Conservation (phyloP, 2,113 vertebrate species). For the Arenaria interpres region DNA sequence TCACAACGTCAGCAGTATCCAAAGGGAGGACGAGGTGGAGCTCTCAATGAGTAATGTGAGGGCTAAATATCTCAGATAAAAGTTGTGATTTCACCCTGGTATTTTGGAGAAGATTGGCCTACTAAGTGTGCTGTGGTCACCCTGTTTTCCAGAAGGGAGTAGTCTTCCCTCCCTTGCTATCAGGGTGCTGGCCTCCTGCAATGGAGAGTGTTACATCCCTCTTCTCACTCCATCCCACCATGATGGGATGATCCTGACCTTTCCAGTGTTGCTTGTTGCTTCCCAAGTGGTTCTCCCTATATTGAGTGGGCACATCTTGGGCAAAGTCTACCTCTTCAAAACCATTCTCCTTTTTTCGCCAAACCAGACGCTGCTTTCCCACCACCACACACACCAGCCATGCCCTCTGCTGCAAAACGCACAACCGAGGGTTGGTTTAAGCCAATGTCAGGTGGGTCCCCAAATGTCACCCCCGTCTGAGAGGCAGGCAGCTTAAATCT, state of each 20-base stretch:
- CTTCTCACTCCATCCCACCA: neutral
- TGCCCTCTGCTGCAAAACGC: neutral
- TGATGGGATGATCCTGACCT: too few species aligned
- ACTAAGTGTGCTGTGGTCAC: neutral
- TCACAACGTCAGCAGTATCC: neutral
- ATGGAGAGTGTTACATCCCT: neutral
- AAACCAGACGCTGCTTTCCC: neutral
- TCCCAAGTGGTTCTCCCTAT: neutral
- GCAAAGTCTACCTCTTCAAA: neutral
- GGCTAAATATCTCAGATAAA: slow-evolving; percentile 6
- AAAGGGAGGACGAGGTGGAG: neutral
- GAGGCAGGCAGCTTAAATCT: neutral
- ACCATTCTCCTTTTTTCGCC: neutral
- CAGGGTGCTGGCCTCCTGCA: neutral
- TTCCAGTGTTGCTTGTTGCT: neutral
- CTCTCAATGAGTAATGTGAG: neutral
- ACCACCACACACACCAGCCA: neutral
- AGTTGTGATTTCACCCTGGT: neutral
- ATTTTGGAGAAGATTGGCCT: neutral
- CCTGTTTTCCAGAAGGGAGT: neutral
- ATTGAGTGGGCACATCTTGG: neutral
- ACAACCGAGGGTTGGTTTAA: neutral
- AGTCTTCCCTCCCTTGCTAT: neutral
- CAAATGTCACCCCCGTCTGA: neutral
- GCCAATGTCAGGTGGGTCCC: neutral